Percentiles rank a stretch among this genome's conserved stretches.
phyloP scores from a whole-genome alignment of 2,797 vertebrate species.

The Lophotriccus pileatus region DNA sequence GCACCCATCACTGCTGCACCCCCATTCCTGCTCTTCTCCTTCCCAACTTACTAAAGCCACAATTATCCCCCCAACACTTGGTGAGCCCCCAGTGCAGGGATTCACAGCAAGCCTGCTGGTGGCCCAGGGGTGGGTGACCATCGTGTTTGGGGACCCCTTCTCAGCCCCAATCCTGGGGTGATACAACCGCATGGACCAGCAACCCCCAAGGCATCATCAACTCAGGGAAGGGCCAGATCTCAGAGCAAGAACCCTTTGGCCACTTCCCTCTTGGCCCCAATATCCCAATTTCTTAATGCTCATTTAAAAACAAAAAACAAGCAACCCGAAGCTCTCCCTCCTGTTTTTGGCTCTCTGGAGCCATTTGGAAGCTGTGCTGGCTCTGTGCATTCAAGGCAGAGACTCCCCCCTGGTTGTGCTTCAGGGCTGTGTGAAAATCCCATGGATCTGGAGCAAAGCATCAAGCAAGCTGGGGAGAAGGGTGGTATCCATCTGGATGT shows the following conservation, averaged over 20 bases:
- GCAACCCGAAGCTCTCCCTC: neutral
- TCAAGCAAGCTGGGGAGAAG: rapidly evolving
- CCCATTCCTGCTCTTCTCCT: neutral
- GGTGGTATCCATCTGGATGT: neutral
- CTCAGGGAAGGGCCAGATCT: neutral
- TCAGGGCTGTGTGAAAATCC: neutral
- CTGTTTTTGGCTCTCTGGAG: neutral
- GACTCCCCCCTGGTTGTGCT: rapidly evolving
- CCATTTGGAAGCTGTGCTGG: neutral
- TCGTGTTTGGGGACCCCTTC: rapidly evolving
- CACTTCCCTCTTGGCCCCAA: neutral
- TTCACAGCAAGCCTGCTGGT: neutral
- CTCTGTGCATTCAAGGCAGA: neutral
- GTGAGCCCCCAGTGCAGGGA: neutral
- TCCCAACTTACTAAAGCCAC: neutral
- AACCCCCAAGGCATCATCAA: neutral
- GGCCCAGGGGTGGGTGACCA: rapidly evolving
- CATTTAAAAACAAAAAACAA: neutral
- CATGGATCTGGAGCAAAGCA: neutral
- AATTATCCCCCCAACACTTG: rapidly evolving
- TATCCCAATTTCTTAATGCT: neutral
- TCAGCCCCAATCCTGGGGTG: neutral
- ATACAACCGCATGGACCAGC: neutral
- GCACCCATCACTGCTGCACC: neutral
- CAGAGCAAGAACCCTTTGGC: rapidly evolving